These are phyloP conservation scores for Columba janthina DNA, from an alignment of 2,113 vertebrate species.

Conservation along the genomic window DNA sequence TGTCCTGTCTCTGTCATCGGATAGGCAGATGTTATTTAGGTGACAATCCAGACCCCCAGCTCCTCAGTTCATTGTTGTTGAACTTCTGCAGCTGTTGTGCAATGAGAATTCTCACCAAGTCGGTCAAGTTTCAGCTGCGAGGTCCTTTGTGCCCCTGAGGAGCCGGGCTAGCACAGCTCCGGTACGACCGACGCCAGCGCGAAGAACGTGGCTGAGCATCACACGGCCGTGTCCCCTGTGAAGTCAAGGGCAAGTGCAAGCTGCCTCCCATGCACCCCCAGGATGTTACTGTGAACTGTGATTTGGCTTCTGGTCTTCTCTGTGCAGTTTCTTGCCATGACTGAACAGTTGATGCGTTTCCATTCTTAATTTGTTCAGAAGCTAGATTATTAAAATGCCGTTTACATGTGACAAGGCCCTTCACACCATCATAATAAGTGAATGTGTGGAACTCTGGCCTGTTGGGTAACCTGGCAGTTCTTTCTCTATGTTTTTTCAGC, in stretches of 20 bases:
- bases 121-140: background rate
- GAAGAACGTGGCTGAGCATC: background rate
- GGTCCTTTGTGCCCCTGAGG: background rate
- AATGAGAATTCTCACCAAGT: background rate
- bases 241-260: background rate
- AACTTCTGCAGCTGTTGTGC: background rate
- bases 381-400: background rate
- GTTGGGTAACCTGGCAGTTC: background rate
- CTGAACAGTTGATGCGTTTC: background rate
- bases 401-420: background rate
- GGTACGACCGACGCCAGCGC: background rate
- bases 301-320: background rate
- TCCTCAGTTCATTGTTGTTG: background rate
- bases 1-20: background rate
- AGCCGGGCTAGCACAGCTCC: background rate
- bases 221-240: accelerated
- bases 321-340: background rate
- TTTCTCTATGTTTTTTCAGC: background rate
- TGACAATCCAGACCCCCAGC: background rate
- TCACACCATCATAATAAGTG: background rate
- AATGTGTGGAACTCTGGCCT: background rate
- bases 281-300: background rate
- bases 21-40: background rate
- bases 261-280: background rate
- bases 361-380: background rate